Evolutionary conservation across 2,113 vertebrate genomes (phyloP).

Genomic region (Sphyrna mokarran): DNA sequence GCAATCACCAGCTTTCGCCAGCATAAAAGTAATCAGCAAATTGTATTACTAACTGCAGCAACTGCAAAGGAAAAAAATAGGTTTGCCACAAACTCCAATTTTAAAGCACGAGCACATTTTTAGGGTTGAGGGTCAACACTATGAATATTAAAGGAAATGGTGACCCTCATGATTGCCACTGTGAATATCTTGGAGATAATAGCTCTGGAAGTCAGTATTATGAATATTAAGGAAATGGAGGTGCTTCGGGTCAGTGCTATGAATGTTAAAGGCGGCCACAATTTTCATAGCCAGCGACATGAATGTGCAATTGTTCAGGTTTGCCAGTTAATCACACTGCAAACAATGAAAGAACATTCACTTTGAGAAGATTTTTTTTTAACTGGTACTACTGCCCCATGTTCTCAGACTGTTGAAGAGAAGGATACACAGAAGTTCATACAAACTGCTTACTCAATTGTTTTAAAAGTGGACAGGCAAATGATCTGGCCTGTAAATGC

Average conservation of each 20-base stretch:
- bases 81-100: background rate
- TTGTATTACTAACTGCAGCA: background rate
- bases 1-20: background rate
- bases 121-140: background rate
- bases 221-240: background rate
- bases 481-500: too few species aligned
- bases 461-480: conserved; percentile 6
- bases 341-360: background rate
- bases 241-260: background rate
- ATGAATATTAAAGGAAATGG: background rate
- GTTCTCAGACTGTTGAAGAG: background rate
- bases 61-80: background rate
- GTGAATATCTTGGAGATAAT: background rate
- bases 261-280: background rate
- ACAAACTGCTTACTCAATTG: background rate
- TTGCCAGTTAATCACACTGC: background rate
- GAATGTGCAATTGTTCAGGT: background rate
- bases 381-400: background rate
- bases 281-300: background rate
- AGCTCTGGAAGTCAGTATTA: background rate
- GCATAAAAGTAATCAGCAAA: background rate
- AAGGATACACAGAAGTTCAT: background rate
- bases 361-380: background rate
- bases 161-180: background rate
- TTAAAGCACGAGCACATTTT: background rate